A percentile compares a stretch with the other conserved stretches of the same genome.
Conservation (phyloP, 2,888 invertebrate species). For the Cephus runcator region DNA sequence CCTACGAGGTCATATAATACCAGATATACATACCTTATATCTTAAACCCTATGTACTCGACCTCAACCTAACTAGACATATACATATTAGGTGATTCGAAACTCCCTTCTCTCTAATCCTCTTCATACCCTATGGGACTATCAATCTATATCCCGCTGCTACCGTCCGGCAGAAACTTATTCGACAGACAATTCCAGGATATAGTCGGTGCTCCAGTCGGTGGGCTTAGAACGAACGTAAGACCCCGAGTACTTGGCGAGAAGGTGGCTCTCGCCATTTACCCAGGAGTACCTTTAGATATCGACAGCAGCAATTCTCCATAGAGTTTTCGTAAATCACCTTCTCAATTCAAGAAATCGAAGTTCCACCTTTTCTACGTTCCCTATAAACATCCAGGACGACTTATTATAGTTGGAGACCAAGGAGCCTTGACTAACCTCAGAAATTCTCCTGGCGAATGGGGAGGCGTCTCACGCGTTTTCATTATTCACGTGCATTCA, state of each 20-base stretch:
- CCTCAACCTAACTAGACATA: background rate
- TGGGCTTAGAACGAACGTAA: background rate
- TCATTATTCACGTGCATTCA: background rate
- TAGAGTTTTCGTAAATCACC: background rate
- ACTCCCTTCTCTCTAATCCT: slow-evolving; percentile 1
- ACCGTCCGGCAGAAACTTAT: slow-evolving; percentile 28
- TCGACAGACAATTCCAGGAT: slow-evolving; percentile 11
- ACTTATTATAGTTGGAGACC: background rate
- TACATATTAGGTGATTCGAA: background rate
- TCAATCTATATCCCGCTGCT: slow-evolving; percentile 31
- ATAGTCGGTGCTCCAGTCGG: background rate
- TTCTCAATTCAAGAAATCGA: background rate
- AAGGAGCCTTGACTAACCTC: background rate
- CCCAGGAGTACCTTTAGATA: background rate
- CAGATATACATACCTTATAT: background rate
- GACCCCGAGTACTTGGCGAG: background rate
- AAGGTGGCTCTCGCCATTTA: background rate
- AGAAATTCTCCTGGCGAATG: background rate
- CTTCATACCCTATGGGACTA: slow-evolving; percentile 10
- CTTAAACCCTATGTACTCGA: background rate
- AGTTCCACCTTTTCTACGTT: background rate
- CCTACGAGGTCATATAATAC: background rate
- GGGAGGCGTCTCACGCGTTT: background rate
- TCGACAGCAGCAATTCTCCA: background rate
- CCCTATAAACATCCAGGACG: background rate